phyloP scores from a whole-genome alignment of 2,113 vertebrate species.

The Sinocyclocheilus grahami region DNA sequence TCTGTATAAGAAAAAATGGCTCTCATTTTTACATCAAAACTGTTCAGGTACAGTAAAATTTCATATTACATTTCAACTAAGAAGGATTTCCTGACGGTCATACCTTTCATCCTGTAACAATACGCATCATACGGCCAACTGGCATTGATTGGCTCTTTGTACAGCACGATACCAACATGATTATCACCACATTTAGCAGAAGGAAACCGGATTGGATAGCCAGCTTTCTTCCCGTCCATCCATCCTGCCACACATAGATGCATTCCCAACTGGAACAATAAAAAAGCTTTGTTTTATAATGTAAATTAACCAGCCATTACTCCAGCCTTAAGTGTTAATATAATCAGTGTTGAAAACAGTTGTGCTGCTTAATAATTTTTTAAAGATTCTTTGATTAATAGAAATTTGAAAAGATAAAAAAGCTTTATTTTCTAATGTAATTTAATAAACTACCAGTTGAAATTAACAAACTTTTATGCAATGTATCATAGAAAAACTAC shows the following conservation, averaged over 20 bases:
- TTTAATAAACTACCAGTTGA: background rate
- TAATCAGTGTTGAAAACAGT: background rate
- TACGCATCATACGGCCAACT: constrained; percentile 85
- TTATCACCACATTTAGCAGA: constrained; percentile 81
- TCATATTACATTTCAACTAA: background rate
- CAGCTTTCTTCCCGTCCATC: constrained; percentile 83
- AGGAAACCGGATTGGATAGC: constrained; percentile 86
- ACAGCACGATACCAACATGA: constrained; percentile 84
- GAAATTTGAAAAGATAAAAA: background rate
- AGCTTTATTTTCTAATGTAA: background rate
- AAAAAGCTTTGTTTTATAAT: background rate
- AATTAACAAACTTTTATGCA: background rate
- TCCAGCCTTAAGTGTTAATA: background rate
- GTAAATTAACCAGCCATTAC: background rate
- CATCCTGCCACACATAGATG: constrained; percentile 90
- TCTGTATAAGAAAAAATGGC: constrained; percentile 73
- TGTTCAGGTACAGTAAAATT: constrained; percentile 16
- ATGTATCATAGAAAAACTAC: background rate
- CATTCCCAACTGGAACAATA: constrained; percentile 83
- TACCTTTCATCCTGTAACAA: constrained; percentile 86
- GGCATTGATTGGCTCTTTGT: constrained; percentile 73
- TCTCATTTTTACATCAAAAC: background rate
- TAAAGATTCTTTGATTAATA: background rate
- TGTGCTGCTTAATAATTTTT: background rate
- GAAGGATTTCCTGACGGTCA: background rate